These are phyloP conservation scores for Selenia dentaria DNA, from an alignment of 2,888 invertebrate species.

Conservation along the genomic window DNA sequence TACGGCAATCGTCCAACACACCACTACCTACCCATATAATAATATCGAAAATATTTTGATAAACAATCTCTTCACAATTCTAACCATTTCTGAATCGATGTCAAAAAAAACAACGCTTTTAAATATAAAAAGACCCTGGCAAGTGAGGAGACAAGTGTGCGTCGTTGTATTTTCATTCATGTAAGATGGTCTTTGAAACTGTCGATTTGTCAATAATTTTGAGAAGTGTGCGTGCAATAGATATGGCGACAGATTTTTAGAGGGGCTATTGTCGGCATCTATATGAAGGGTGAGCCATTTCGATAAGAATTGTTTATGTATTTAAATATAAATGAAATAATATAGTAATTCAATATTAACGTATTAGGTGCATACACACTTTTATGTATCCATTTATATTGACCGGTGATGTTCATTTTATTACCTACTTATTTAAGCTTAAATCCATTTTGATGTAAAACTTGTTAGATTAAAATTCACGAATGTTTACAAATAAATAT, in stretches of 20 bases:
- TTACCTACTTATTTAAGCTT: too few species aligned
- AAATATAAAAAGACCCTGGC: not conserved
- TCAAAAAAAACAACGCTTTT: not conserved
- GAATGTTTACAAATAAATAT: too few species aligned
- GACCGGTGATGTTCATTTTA: too few species aligned
- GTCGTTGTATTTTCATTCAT: constrained; percentile 1
- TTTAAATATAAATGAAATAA: not conserved
- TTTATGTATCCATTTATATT: too few species aligned
- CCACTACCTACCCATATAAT: constrained; percentile 63
- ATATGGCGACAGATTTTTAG: constrained; percentile 33
- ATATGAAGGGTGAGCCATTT: constrained; percentile 77
- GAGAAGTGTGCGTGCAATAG: constrained; percentile 35
- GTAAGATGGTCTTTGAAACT: constrained; percentile 40
- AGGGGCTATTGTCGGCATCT: constrained; percentile 50
- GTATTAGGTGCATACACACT: too few species aligned
- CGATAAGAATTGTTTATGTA: not conserved
- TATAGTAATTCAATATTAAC: too few species aligned
- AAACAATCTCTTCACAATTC: constrained; percentile 1
- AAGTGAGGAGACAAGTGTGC: constrained; percentile 1
- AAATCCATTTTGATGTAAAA: too few species aligned
- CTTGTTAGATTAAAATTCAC: too few species aligned
- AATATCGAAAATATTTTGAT: constrained; percentile 23
- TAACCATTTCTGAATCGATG: not conserved
- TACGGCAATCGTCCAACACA: constrained; percentile 65
- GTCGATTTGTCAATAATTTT: constrained; percentile 54